These are phyloP conservation scores for Equus przewalskii DNA, from an alignment of 2,113 vertebrate genomes.

Conservation along the genomic window DNA sequence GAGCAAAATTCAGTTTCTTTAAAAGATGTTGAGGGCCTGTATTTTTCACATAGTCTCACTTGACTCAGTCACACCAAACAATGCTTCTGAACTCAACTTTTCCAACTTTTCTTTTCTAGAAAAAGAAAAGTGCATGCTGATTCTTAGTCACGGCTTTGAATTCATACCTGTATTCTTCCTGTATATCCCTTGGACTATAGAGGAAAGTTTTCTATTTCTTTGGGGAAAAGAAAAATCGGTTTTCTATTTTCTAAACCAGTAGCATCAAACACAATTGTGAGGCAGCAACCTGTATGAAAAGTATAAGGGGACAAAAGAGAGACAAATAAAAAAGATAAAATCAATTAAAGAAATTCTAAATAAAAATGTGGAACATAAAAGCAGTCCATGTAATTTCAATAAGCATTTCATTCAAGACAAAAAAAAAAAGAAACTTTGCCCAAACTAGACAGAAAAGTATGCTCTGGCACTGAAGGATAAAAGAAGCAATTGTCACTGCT, in stretches of 20 bases:
- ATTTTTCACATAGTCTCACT: conserved; percentile 36
- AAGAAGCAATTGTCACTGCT: neutral
- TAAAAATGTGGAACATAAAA: conserved; percentile 53
- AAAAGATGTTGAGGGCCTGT: neutral
- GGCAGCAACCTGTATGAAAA: neutral
- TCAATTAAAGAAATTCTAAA: conserved; percentile 65
- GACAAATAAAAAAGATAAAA: conserved; percentile 43
- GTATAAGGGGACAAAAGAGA: neutral
- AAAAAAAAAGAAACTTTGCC: neutral
- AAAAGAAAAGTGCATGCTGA: conserved; percentile 21
- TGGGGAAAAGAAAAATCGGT: conserved; percentile 41
- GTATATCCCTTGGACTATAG: neutral
- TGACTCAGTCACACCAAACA: neutral
- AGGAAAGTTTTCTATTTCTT: conserved; percentile 40
- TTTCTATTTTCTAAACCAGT: conserved; percentile 26
- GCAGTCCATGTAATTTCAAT: conserved; percentile 39
- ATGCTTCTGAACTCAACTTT: neutral
- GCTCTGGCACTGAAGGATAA: neutral
- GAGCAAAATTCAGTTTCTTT: neutral
- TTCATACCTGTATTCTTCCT: neutral
- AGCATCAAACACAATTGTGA: neutral
- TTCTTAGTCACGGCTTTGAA: conserved; percentile 37
- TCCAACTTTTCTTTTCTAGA: neutral
- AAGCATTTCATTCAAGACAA: conserved; percentile 23
- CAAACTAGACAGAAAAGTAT: neutral